Conservation (phyloP, 2,113 vertebrate genomes). For the Cololabis saira region DNA sequence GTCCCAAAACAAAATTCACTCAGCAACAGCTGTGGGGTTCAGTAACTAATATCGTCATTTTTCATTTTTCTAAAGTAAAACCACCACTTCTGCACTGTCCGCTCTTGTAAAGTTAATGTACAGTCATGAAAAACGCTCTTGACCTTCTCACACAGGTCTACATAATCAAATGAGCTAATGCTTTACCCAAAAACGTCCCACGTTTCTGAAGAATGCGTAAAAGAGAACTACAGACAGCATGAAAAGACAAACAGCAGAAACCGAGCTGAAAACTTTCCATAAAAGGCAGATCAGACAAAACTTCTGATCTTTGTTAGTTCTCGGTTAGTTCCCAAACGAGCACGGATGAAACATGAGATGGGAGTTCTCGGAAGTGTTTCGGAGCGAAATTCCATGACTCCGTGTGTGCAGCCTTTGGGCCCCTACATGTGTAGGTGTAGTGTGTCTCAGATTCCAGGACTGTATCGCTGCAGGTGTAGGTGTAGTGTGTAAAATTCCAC, state of each 20-base stretch:
- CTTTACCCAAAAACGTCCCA: slow-evolving; percentile 3
- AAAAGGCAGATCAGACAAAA: background rate
- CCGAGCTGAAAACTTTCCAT: background rate
- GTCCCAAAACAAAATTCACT: no score
- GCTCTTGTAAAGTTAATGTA: background rate
- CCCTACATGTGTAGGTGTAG: slow-evolving; percentile 56
- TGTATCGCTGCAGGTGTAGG: slow-evolving; percentile 64
- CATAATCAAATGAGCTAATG: background rate
- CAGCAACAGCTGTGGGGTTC: no score
- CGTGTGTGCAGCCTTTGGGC: slow-evolving; percentile 31
- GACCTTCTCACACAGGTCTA: background rate
- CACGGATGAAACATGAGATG: slow-evolving; percentile 19
- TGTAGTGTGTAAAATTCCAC: slow-evolving; percentile 75
- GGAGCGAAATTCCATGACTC: slow-evolving; percentile 54
- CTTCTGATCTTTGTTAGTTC: slow-evolving; percentile 2
- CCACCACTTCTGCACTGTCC: no score
- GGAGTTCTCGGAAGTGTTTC: slow-evolving; percentile 1
- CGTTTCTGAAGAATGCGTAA: background rate
- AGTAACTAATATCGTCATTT: no score
- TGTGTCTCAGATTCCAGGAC: slow-evolving; percentile 62
- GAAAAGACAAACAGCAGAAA: background rate
- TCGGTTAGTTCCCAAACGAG: slow-evolving; percentile 6
- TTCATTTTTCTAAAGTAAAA: no score
- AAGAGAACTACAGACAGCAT: background rate
- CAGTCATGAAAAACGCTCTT: background rate